Evolutionary conservation across 2,888 invertebrate genomes (phyloP), one percentile per base, ranked within the genome.

Genomic region (Mesoligia furuncula): DNA sequence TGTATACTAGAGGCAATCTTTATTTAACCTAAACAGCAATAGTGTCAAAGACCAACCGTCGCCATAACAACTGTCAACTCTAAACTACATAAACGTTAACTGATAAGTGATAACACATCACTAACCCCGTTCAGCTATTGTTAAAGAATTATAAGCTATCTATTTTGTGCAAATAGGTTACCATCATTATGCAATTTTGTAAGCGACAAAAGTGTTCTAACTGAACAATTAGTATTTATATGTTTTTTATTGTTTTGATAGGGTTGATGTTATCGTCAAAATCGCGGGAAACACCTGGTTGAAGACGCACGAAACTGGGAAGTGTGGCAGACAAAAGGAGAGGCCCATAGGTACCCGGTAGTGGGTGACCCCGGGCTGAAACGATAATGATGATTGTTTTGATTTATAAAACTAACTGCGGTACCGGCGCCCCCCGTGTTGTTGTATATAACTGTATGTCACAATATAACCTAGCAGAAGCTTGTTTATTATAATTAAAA

Each of bases 71-170:
- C 31, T 24, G 8, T 4, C 9, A 48, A 36, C 20, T 36, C n/a
- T n/a, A 5, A 15, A 20, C 17, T 7, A 75, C 8, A 31, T 42
- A 54, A 17, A 39, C 13, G 4, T 20, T 13, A 13, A 36, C 45
- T n/a, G 13, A 20, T 36, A 45, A 4, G 9, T 36, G 6, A 6
- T 36, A 36, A 39, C 11, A 72, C 17, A 73, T 17, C 36, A 36
- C n/a, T 45, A 59, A 74, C 15, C 77, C 17, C 27, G 5, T 17
- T 17, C 11, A 48, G 20, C 59, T 59, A 27, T 77, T 76, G 36
- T 48, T 27, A 17, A 24, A 48, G 24, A 27, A 42, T 3, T 27
- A 6, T 45, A 45, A 13, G 2, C 1, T 65, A 39, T n/a, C 6
- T 5, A n/a, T 39, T 39, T 27, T n/a, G 3, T 42, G 66, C 9